Evolutionary conservation across 2,113 vertebrate genomes (phyloP).

Genomic region (Gulo gulo): DNA sequence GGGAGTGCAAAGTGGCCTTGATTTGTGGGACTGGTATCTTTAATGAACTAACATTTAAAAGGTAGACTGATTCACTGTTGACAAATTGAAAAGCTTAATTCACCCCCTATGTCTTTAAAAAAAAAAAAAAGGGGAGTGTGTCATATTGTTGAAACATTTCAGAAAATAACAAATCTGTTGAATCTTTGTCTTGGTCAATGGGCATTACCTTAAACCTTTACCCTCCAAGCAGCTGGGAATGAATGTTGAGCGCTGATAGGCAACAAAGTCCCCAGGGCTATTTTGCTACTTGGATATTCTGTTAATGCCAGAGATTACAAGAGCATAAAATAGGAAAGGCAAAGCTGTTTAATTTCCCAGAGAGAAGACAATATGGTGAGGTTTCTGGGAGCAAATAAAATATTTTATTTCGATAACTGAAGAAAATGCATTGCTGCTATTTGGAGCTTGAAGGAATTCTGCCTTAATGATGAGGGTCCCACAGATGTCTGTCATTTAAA

Average conservation of each 20-base stretch:
- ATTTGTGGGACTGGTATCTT: not conserved
- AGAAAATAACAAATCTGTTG: not conserved
- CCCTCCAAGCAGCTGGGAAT: not conserved
- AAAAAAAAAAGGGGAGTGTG: rapidly evolving
- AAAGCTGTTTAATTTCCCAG: slow-evolving; percentile 60
- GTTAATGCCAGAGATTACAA: slow-evolving; percentile 44
- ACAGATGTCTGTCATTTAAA: slow-evolving; percentile 60
- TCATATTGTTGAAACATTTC: not conserved
- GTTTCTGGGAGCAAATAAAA: slow-evolving; percentile 55
- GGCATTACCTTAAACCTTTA: not conserved
- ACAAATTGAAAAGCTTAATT: not conserved
- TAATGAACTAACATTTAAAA: not conserved
- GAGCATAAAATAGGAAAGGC: slow-evolving; percentile 44
- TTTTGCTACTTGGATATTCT: slow-evolving; percentile 41
- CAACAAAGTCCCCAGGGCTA: not conserved
- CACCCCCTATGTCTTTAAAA: not conserved
- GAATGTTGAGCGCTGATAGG: not conserved
- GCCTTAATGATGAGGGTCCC: slow-evolving; percentile 42
- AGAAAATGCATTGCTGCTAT: slow-evolving; percentile 22
- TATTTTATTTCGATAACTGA: slow-evolving; percentile 55
- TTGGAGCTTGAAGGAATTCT: slow-evolving; percentile 1
- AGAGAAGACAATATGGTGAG: slow-evolving; percentile 25
- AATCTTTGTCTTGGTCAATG: not conserved
- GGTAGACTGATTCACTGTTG: not conserved
- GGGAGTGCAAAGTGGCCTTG: not conserved